A percentile compares a stretch with the other conserved stretches of the same genome.
These are phyloP conservation scores for Papilio polyxenes DNA, from an alignment of 1,140 invertebrate species.

Conservation along the genomic window DNA sequence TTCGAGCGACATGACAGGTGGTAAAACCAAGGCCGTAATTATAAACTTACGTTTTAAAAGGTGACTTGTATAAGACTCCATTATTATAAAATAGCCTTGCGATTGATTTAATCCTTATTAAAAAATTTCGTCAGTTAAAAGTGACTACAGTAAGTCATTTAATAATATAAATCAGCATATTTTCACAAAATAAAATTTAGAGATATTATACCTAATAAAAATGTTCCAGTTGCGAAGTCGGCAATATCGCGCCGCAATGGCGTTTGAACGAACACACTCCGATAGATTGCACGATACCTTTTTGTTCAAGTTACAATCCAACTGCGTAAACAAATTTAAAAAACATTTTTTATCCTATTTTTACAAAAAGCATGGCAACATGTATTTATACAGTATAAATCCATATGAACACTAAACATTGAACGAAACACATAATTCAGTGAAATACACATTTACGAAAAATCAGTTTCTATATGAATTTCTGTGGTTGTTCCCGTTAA, in stretches of 20 bases:
- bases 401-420: background rate
- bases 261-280: background rate
- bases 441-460: too few species aligned
- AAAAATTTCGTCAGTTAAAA: background rate
- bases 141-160: background rate
- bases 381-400: too few species aligned
- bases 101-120: background rate
- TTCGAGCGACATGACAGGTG: background rate
- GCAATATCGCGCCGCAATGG: conserved; percentile 30
- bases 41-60: background rate
- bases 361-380: too few species aligned
- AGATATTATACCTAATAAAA: conserved; percentile 17
- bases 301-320: conserved; percentile 28
- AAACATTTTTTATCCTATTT: too few species aligned
- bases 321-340: too few species aligned
- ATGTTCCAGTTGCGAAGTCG: conserved; percentile 19
- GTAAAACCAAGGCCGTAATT: background rate
- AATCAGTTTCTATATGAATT: too few species aligned
- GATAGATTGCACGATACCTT: conserved; percentile 38
- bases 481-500: too few species aligned
- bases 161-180: too few species aligned
- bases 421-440: too few species aligned
- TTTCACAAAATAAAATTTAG: too few species aligned
- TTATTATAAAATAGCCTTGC: background rate
- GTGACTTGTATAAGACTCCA: background rate